Conservation (phyloP, 2,113 vertebrate species). For the Plestiodon gilberti region DNA sequence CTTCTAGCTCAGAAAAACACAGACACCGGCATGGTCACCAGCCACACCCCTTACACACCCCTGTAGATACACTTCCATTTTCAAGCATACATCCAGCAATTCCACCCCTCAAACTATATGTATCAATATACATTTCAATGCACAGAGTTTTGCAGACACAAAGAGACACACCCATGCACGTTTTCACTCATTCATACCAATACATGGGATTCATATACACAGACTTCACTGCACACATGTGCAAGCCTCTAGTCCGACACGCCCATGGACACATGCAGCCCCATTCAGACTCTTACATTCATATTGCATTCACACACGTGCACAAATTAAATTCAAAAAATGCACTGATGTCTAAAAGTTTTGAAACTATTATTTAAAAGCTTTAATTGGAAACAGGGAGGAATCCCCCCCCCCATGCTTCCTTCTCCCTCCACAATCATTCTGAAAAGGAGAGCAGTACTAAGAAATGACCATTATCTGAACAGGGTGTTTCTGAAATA, state of each 20-base stretch:
- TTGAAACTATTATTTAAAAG: neutral
- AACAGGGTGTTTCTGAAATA: constrained; percentile 55
- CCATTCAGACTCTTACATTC: constrained; percentile 28
- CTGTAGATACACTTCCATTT: neutral
- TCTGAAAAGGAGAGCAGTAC: neutral
- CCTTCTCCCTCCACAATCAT: constrained; percentile 36
- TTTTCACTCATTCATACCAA: neutral
- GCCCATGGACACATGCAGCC: neutral
- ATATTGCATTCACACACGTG: rapidly evolving
- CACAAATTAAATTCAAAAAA: neutral
- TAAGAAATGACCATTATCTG: neutral
- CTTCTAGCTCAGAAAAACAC: neutral
- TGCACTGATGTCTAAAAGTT: neutral
- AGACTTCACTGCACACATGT: constrained; percentile 6
- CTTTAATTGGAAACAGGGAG: constrained; percentile 6
- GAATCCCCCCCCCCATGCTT: neutral
- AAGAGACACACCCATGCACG: constrained; percentile 24
- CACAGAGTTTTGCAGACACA: constrained; percentile 27
- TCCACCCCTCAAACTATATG: neutral
- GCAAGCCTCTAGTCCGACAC: constrained; percentile 15
- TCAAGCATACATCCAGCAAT: neutral
- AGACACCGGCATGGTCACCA: neutral
- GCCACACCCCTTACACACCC: constrained; percentile 45
- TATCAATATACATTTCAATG: neutral
- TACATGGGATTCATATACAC: neutral